phyloP scores from a whole-genome alignment of 2,113 vertebrate genomes.

The Ochotona princeps region DNA sequence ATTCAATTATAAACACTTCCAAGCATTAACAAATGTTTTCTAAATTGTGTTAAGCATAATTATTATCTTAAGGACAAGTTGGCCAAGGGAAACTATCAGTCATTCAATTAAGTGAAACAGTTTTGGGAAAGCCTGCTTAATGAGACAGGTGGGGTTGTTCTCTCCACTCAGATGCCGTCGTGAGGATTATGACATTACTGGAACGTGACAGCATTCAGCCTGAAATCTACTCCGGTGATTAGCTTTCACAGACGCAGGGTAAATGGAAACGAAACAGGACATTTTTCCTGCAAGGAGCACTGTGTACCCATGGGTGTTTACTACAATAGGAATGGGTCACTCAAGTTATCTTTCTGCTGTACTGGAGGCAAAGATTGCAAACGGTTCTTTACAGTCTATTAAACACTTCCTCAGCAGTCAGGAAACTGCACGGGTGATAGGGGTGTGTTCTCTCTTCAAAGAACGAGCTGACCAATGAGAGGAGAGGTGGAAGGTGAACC shows the following conservation, averaged over 20 bases:
- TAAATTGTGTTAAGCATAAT: not conserved
- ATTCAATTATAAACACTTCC: not conserved
- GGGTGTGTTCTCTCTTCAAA: not conserved
- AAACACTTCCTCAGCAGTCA: not conserved
- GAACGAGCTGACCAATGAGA: not conserved
- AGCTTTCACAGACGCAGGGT: not conserved
- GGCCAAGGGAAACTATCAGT: slow-evolving; percentile 4
- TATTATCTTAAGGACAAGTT: not conserved
- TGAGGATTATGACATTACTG: not conserved
- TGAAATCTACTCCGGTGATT: not conserved
- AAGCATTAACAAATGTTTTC: not conserved
- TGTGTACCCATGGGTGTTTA: not conserved
- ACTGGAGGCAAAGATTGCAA: not conserved
- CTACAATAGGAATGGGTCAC: not conserved
- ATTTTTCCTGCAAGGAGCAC: not conserved
- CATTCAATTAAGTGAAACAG: not conserved
- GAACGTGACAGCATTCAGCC: not conserved
- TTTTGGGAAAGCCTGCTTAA: not conserved
- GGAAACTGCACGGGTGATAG: not conserved
- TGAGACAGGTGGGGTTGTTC: not conserved
- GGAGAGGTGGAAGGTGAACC: not conserved
- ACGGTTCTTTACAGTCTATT: not conserved
- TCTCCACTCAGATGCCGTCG: not conserved
- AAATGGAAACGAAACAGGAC: not conserved
- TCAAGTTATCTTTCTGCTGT: not conserved